Conservation (phyloP, 2,797 vertebrate species). For the Selene dorsalis region DNA sequence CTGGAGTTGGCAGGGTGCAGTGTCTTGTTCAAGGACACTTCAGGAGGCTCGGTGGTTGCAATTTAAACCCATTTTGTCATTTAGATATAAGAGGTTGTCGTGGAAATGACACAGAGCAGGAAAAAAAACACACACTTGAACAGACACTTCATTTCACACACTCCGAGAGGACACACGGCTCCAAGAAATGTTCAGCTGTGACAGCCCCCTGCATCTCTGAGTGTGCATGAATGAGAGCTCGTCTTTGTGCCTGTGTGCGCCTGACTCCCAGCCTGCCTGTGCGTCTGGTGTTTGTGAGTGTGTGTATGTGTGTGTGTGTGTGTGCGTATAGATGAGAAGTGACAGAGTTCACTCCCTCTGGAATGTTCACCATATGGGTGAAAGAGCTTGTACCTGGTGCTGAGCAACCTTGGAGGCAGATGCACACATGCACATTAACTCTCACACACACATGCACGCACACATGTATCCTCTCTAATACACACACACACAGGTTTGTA, state of each 20-base stretch:
- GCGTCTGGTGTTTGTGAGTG: slow-evolving; percentile 1
- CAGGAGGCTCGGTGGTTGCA: background rate
- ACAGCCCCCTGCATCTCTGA: slow-evolving; percentile 25
- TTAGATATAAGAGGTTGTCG: background rate
- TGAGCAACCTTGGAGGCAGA: slow-evolving; percentile 45
- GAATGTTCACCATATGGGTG: slow-evolving; percentile 74
- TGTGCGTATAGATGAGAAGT: slow-evolving; percentile 59
- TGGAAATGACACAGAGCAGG: slow-evolving; percentile 5
- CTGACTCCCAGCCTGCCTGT: slow-evolving; percentile 16
- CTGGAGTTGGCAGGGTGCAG: slow-evolving; percentile 2
- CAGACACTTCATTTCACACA: slow-evolving; percentile 2
- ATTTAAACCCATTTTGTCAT: slow-evolving; percentile 9
- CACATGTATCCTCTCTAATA: background rate
- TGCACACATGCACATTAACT: background rate
- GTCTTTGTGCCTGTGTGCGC: slow-evolving; percentile 21
- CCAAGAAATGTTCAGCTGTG: slow-evolving; percentile 37
- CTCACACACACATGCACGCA: slow-evolving; percentile 7
- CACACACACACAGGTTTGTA: background rate
- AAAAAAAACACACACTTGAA: background rate
- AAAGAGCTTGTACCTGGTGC: slow-evolving; percentile 70
- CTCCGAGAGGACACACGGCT: slow-evolving; percentile 10
- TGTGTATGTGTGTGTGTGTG: slow-evolving; percentile 10
- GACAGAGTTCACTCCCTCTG: slow-evolving; percentile 70
- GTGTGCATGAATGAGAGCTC: slow-evolving; percentile 46
- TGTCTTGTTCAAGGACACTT: slow-evolving; percentile 31